Base-by-base conservation (phyloP, 2,113 vertebrate species). In the Puma concolor region DNA sequence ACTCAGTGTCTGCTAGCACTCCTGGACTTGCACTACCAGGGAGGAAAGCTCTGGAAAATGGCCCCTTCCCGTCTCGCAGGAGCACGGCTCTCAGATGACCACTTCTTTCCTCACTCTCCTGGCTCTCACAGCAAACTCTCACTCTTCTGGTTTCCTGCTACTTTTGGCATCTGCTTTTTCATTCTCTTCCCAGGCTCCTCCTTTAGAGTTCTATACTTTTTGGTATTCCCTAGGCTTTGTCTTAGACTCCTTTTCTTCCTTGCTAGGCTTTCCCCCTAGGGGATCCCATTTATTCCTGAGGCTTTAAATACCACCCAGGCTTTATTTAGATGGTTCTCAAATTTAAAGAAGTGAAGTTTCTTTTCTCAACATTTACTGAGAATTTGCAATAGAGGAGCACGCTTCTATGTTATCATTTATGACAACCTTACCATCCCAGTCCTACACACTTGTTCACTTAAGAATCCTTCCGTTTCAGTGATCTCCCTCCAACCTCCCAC, bases 301-400 rank as follows among this genome's bases (percentile, higher is more conserved):
- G 36, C 69, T 87, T 94, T 82, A 96, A 94, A 96, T 90, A 71
- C 12, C n/a, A 64, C 54, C 36, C 36, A 64, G 64, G 33, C 38
- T 94, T 94, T 92, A 74, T 87, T 87, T 95, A 77, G 38, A 41
- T 76, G 76, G 27, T 23, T 90, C 63, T 72, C 21, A 57, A n/a
- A 85, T 87, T 86, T 79, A 89, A 29, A 79, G 25, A n/a, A 66
- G 36, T 76, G 44, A 83, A 69, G 38, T 92, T 74, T 63, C 94
- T 92, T 87, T 54, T 96, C 89, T 87, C 31, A 74, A 60, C 38
- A 87, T 84, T 86, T 91, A 64, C 23, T 69, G 64, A 90, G 67
- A 67, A 64, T 95, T 64, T 90, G 3, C 9, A 88, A 29, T 52
- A 92, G 5, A 80, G 54, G 67, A 82, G 50, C 14, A 13, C 16